Evolutionary conservation across 1,140 invertebrate genomes (phyloP).

Genomic region (Papilio polytes): DNA sequence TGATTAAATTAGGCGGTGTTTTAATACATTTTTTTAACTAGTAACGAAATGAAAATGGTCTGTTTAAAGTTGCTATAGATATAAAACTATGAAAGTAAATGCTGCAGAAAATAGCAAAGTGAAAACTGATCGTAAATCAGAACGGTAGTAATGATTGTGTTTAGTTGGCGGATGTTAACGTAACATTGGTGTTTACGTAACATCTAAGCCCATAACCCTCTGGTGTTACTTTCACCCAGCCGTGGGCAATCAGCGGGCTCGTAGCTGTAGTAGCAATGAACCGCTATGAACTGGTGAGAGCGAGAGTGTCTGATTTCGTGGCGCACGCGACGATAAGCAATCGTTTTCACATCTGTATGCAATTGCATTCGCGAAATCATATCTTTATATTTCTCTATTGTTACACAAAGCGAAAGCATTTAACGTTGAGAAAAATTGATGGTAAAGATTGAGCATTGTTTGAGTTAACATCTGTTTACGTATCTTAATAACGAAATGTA

Average conservation of each 20-base stretch:
- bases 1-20: background rate
- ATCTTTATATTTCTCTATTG: slow-evolving; percentile 1
- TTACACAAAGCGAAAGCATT: background rate
- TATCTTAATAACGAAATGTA: background rate
- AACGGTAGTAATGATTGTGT: slow-evolving; percentile 30
- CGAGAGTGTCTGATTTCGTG: slow-evolving; percentile 27
- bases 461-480: background rate
- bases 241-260: slow-evolving; percentile 7
- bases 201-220: slow-evolving; percentile 33
- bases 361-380: background rate
- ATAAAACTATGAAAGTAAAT: background rate
- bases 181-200: slow-evolving; percentile 27
- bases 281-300: slow-evolving; percentile 21
- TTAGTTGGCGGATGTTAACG: slow-evolving; percentile 20
- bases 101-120: slow-evolving; percentile 3
- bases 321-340: background rate
- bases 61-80: background rate
- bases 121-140: slow-evolving; percentile 8
- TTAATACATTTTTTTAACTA: background rate
- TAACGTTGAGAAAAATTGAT: too few relatives aligned
- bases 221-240: slow-evolving; percentile 32
- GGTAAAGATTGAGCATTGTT: too few relatives aligned
- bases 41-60: background rate
- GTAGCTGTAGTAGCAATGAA: slow-evolving; percentile 31
- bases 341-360: slow-evolving; percentile 4